phyloP scores from a whole-genome alignment of 2,888 invertebrate genomes.

The Anoplius nigerrimus region DNA sequence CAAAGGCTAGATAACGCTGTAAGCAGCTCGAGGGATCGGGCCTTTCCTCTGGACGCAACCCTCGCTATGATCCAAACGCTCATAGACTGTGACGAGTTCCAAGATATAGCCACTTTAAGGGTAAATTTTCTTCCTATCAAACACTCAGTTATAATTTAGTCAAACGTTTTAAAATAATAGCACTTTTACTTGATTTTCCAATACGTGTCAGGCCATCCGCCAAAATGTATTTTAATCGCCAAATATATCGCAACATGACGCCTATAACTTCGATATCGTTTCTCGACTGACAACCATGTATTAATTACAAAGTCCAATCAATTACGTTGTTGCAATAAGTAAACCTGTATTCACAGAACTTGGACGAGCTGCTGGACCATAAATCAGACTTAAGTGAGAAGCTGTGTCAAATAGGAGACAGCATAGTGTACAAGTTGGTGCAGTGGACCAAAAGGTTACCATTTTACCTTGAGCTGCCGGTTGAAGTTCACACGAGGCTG shows the following conservation, averaged over 20 bases:
- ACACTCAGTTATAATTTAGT: no score
- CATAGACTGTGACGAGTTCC: slow-evolving; percentile 97
- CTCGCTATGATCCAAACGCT: slow-evolving; percentile 93
- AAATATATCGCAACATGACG: no score
- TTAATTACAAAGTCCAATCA: no score
- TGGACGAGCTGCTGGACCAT: slow-evolving; percentile 92
- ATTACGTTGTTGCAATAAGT: no score
- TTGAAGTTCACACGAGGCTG: slow-evolving; percentile 95
- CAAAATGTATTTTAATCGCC: no score
- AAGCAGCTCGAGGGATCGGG: slow-evolving; percentile 89
- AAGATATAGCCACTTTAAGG: slow-evolving; percentile 92
- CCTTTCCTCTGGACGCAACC: slow-evolving; percentile 89
- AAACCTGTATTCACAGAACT: slow-evolving; percentile 80
- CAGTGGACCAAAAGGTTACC: slow-evolving; percentile 99
- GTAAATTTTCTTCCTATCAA: slow-evolving; percentile 65
- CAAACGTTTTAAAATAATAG: no score
- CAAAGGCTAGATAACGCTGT: slow-evolving; percentile 92
- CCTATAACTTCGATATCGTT: no score
- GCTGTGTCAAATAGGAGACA: slow-evolving; percentile 96
- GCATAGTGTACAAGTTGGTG: slow-evolving; percentile 98
- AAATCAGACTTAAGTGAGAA: slow-evolving; percentile 94
- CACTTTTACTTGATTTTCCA: no score
- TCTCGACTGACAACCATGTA: no score
- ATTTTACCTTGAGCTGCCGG: slow-evolving; percentile 96
- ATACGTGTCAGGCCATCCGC: no score